Evolutionary conservation across 2,113 vertebrate genomes (phyloP), one percentile per base, ranked within the genome.

Genomic region (Theristicus caerulescens): DNA sequence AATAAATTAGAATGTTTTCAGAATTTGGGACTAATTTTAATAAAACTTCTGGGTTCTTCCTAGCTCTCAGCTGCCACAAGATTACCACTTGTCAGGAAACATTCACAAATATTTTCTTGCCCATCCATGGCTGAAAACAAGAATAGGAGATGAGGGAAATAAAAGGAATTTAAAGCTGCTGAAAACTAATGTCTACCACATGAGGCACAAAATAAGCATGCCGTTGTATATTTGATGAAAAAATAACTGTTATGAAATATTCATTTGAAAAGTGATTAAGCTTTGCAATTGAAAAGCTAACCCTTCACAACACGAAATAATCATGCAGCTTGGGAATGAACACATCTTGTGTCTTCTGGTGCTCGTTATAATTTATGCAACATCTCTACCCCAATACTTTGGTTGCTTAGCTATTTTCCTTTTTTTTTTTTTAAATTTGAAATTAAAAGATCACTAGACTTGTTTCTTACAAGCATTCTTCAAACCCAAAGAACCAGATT

Each of bases 261-360:
- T 98, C 97, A 98, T 98, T 85, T 98, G 97, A 98, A 98, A 98
- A 97, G 97, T 98, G 98, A 98, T 98, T 98, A 98, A 98, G 97
- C 96, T 97, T 97, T 96, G 91, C 96, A 97, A 94, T 91, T 97
- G 97, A 97, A 98, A 98, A 97, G 95, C 97, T 96, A 97, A 97
- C 97, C 97, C 98, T 98, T 98, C 97, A 94, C 97, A 98, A 97
- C 96, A 98, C 90, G 46, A 94, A 98, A 97, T 97, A 98, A 96
- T 96, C 95, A 95, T 38, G 94, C 88, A 97, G 97, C 97, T 97
- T 96, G 89, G 97, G 97, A 97, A 98, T 89, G 86, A 98, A 97
- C 93, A 97, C 94, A 94, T 96, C 96, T 86, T 86, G 89, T 91
- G 96, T 98, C 97, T 96, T 97, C 97, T 96, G 95, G 96, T 97